Base-by-base conservation (phyloP, 1,140 invertebrate species). In the Zaprionus lachaisei region DNA sequence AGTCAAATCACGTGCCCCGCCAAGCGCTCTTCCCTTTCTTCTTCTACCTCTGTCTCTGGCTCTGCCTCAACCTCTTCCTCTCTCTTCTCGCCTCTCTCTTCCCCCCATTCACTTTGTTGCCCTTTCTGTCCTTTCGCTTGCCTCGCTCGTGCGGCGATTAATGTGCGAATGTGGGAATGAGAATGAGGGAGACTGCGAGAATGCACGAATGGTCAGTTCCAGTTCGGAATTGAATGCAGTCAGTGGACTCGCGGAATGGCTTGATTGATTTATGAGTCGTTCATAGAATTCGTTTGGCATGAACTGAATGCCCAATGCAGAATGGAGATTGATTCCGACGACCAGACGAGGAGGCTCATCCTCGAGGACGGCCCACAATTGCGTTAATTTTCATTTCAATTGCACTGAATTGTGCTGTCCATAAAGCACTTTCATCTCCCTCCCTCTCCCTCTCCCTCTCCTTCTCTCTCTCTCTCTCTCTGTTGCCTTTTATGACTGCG, bases 261-360 rank as follows among this genome's bases (percentile, higher is more conserved):
- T 70, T 75, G 72, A 71, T 64, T 75, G 72, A 70, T 75, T 75
- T 75, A 70, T 70, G 67, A 70, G 67, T 38, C 66, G 58, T 54
- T 68, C 38, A 61, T 47, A 56, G 65, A 75, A 68, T 47, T 68
- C 20, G 72, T 49, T 44, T 31, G 34, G 60, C 54, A 49, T 71
- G 24, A 70, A 41, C 37, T 58, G 67, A 74, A 69, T 62, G 37
- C 62, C 17, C 28, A 49, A 24, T 51, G 20, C 47, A 11, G 9
- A 51, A 9, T 22, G 9, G 22, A 44, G 44, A 73, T 68, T 73
- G 65, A 61, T 60, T 41, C 56, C 24, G 38, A 24, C 24, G 41
- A 17, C 15, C n/a, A 17, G 41, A 44, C 15, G 14, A 41, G 15
- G 4, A 41, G 14, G 38, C 38, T 5, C 44, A 49, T 20, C 44